phyloP scores from a whole-genome alignment of 2,113 vertebrate genomes.

The Passerina amoena region DNA sequence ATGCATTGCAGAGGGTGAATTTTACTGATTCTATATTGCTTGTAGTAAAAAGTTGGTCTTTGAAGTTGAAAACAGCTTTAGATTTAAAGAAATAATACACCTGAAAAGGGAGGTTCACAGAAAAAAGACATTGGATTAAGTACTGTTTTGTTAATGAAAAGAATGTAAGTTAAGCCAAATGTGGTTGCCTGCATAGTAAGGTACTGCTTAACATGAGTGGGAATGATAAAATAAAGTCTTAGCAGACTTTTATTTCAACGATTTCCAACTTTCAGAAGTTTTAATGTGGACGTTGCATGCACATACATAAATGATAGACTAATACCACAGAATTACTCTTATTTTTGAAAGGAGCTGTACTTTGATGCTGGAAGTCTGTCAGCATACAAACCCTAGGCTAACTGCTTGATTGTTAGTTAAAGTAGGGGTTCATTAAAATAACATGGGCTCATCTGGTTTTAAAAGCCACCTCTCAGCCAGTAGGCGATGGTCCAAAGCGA shows the following conservation, averaged over 20 bases:
- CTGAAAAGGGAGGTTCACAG: conserved; percentile 12
- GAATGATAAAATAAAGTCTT: neutral
- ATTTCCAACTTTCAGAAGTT: conserved; percentile 6
- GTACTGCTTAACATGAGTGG: neutral
- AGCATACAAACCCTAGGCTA: neutral
- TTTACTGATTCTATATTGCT: conserved; percentile 40
- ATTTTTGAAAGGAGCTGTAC: neutral
- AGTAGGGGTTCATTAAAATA: conserved; percentile 45
- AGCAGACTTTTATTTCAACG: neutral
- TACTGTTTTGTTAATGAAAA: conserved; percentile 5
- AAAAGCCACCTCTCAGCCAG: neutral
- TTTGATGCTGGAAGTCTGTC: neutral
- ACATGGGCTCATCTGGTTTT: conserved; percentile 32
- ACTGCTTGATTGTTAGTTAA: conserved; percentile 19
- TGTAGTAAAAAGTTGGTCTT: conserved; percentile 46
- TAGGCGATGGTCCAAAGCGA: neutral
- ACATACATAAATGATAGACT: neutral
- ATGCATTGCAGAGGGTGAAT: conserved; percentile 24
- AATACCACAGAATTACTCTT: neutral
- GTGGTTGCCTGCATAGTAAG: neutral
- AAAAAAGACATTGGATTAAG: neutral
- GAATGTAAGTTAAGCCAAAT: neutral
- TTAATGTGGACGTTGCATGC: neutral
- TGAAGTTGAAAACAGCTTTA: conserved; percentile 48
- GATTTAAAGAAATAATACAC: conserved; percentile 18